These are phyloP conservation scores for Eolophus roseicapilla DNA, from an alignment of 2,113 vertebrate genomes.

Conservation along the genomic window DNA sequence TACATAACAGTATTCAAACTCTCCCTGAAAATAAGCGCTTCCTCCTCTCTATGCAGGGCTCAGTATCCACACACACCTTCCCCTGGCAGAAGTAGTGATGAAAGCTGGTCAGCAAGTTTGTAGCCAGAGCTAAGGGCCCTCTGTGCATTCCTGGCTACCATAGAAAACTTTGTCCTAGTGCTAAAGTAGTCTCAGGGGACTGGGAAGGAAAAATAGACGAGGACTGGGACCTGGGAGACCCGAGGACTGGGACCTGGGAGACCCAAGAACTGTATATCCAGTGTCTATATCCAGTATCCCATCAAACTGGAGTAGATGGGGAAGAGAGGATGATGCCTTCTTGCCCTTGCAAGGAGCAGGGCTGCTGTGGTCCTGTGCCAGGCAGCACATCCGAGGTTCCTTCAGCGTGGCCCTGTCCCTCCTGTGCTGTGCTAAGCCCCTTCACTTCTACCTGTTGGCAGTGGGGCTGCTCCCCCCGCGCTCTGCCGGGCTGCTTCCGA, in stretches of 20 bases:
- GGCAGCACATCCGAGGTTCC: not conserved
- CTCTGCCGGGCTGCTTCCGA: not conserved
- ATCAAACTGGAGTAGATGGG: not conserved
- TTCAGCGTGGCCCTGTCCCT: no score
- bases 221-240: not conserved
- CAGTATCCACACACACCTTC: not conserved
- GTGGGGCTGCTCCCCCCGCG: not conserved
- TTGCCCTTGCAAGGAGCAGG: not conserved
- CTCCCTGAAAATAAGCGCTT: not conserved
- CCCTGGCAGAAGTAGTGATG: not conserved
- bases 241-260: not conserved
- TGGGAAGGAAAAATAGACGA: not conserved
- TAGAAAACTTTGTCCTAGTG: not conserved
- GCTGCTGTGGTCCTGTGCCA: not conserved
- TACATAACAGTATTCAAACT: not conserved
- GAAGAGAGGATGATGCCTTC: not conserved
- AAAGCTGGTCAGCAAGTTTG: not conserved
- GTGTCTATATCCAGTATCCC: not conserved
- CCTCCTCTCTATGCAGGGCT: not conserved
- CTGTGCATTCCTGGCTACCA: rapidly evolving
- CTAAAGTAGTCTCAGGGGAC: not conserved
- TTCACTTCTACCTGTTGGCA: not conserved
- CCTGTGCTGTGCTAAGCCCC: rapidly evolving
- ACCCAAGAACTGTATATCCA: not conserved
- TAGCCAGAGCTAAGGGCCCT: not conserved